phyloP scores from a whole-genome alignment of 1,140 invertebrate genomes.

The Caenorhabditis latens region DNA sequence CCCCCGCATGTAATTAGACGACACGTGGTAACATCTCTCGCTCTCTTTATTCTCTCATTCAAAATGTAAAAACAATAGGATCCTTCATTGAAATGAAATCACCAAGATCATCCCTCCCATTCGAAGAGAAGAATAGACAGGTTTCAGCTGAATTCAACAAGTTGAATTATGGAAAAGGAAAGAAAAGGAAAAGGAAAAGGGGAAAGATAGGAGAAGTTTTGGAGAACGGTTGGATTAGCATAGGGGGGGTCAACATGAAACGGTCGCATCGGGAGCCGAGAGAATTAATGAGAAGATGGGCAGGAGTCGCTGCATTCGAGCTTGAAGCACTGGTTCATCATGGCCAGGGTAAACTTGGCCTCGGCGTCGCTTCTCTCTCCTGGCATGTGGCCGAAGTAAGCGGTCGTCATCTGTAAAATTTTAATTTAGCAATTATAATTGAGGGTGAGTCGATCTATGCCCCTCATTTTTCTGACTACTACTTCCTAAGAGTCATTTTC shows the following conservation, averaged over 20 bases:
- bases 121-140: too few species aligned
- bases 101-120: too few species aligned
- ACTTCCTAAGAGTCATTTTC: background rate
- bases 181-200: too few species aligned
- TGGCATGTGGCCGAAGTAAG: conserved; percentile 32
- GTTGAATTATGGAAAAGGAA: too few species aligned
- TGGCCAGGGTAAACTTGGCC: conserved; percentile 23
- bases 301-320: conserved; percentile 1
- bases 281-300: background rate
- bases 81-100: too few species aligned
- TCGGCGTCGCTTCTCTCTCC: conserved; percentile 33
- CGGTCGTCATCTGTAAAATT: conserved; percentile 20
- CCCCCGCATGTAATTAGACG: too few species aligned
- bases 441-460: background rate
- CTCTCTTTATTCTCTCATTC: too few species aligned
- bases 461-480: background rate
- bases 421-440: background rate
- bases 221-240: too few species aligned
- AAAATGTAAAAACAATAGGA: too few species aligned
- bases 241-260: background rate
- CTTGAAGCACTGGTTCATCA: conserved; percentile 38
- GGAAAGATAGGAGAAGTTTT: too few species aligned
- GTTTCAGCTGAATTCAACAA: too few species aligned
- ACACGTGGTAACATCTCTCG: too few species aligned
- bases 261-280: background rate